Evolutionary conservation across 2,113 vertebrate genomes (phyloP), one percentile per base, ranked within the genome.

Genomic region (Fukomys damarensis): DNA sequence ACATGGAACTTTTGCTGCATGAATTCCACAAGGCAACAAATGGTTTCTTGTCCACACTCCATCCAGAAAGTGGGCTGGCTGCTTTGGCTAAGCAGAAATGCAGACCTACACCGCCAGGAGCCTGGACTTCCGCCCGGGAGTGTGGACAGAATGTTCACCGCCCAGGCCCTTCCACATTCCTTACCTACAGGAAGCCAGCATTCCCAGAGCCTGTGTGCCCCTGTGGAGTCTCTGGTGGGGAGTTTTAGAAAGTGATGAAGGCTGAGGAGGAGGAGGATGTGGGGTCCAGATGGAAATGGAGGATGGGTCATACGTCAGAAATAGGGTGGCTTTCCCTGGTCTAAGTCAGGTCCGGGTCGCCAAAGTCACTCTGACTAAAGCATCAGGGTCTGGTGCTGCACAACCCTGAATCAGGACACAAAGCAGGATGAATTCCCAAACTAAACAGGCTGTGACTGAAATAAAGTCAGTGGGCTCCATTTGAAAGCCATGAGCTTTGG

Each of bases 221-320:
- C 38, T 43, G 86, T 63, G 76, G 68, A 88, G 80, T 93, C 92
- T 96, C 91, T 97, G 92, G 96, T 41, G 95, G 96, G 96, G 96
- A 12, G 30, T 94, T 81, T 81, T 88, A 92, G 91, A 89, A 91
- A 95, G 91, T 22, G 24, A 87, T 32, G 81, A 82, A 94, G 97
- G 79, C 70, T 80, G 20, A 58, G 87, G 26, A 76, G 87, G 26
- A 76, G 86, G 91, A 41, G 19, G 43, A 59, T 19, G 49, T 0
- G 1, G 41, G 28, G 35, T 56, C 14, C 89, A 96, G 96, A 96
- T 43, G 86, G 95, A 54, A 70, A 81, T 0, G 91, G 28, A 59
- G 94, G 93, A 38, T 49, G 88, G 1, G 8, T 30, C 66, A 5
- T 1, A 46, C 96, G 93, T 22, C 52, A 85, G 84, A 89, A 96